These are phyloP conservation scores for Acrossocheilus fasciatus DNA, from an alignment of 2,797 vertebrate genomes.

Conservation along the genomic window DNA sequence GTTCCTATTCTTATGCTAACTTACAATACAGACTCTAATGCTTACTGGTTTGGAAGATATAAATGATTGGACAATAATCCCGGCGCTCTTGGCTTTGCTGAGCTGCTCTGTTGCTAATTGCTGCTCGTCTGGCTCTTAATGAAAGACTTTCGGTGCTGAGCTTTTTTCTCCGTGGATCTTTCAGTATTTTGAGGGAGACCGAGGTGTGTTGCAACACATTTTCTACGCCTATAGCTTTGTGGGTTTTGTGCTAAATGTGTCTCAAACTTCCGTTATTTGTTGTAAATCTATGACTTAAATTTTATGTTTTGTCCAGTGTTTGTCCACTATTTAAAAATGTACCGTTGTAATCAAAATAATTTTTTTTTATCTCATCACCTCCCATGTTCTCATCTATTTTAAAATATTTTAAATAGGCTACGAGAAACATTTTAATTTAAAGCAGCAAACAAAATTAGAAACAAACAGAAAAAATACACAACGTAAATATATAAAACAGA, in stretches of 20 bases:
- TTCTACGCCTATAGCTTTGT: neutral
- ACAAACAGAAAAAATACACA: neutral
- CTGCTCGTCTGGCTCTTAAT: constrained; percentile 75
- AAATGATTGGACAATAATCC: constrained; percentile 94
- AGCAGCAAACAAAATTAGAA: neutral
- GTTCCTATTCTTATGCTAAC: constrained; percentile 97
- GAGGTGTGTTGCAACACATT: constrained; percentile 2
- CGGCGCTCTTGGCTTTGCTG: constrained; percentile 76
- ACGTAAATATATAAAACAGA: no score
- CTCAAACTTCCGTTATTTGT: neutral
- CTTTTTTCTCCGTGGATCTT: constrained; percentile 11
- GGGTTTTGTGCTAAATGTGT: neutral
- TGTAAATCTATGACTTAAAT: neutral
- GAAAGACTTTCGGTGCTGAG: constrained; percentile 27
- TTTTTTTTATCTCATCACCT: neutral
- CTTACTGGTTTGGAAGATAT: constrained; percentile 94
- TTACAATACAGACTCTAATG: constrained; percentile 85
- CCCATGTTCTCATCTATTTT: neutral
- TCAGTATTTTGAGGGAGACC: neutral
- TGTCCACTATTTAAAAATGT: neutral
- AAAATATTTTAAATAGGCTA: neutral
- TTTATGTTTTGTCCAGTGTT: no score
- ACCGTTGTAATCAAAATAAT: neutral
- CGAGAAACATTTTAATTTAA: neutral
- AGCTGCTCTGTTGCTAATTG: constrained; percentile 84